Percentiles rank a stretch among this genome's conserved stretches.
phyloP scores from a whole-genome alignment of 2,888 invertebrate species.

The Ormia ochracea region DNA sequence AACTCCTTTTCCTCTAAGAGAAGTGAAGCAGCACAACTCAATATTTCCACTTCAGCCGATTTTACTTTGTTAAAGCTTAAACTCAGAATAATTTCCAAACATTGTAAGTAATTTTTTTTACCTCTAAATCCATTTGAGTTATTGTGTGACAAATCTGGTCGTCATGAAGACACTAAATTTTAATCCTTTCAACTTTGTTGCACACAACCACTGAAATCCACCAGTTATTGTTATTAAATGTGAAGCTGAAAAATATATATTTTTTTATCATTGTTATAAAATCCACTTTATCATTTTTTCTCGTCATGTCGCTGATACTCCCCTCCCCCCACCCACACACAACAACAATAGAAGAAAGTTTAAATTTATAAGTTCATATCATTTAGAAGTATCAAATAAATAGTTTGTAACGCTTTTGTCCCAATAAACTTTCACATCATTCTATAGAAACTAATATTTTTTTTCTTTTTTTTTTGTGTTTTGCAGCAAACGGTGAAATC shows the following conservation, averaged over 20 bases:
- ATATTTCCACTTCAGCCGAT: too few species aligned
- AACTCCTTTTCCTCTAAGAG: too few species aligned
- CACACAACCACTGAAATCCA: background rate
- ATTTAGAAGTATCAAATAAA: conserved; percentile 32
- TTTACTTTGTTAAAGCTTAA: too few species aligned
- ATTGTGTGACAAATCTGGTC: background rate
- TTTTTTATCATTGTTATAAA: conserved; percentile 33
- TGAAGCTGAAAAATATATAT: background rate
- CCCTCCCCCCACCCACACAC: too few species aligned
- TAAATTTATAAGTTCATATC: conserved; percentile 48
- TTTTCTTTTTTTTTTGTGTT: too few species aligned
- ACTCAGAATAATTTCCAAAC: too few species aligned
- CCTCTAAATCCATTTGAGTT: background rate
- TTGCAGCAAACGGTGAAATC: background rate
- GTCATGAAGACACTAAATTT: background rate
- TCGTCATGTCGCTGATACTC: conserved; percentile 40
- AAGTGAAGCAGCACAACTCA: too few species aligned
- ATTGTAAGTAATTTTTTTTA: too few species aligned
- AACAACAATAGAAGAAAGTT: too few species aligned
- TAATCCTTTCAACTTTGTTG: background rate
- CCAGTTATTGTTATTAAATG: background rate
- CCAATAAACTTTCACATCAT: conserved; percentile 64
- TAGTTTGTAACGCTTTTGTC: conserved; percentile 63
- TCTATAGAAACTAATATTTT: conserved; percentile 4
- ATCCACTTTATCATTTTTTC: conserved; percentile 12